Base-by-base conservation (phyloP, 2,888 invertebrate genomes). In the Azorinus chamasolen region DNA sequence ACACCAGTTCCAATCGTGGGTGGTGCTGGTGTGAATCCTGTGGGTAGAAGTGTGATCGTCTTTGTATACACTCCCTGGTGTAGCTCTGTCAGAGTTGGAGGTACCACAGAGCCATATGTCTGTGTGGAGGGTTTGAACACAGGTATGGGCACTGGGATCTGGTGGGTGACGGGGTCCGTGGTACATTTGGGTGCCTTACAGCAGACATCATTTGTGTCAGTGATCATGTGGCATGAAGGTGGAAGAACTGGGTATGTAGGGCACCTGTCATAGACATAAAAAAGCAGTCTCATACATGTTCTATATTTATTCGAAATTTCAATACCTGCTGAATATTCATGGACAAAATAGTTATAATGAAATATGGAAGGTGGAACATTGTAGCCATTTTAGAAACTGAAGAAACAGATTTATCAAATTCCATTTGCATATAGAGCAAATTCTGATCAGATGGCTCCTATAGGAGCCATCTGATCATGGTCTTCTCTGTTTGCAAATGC, bases 61-160 rank as follows among this genome's bases (percentile, higher is more conserved):
- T 71, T 57, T 14, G 85, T 79, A 71, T 79, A 79, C 24, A 69
- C 54, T 0, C 76, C 79, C 12, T 78, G 77, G 64, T 57, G 74
- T 22, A 41, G 66, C n/a, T 64, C 79, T 45, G 64, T 73, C 18
- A 48, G 59, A 46, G 64, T 77, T n/a, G 88, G 87, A 37, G 88
- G 83, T 57, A 81, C 64, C 20, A 88, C 88, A 20, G 80, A 69
- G 16, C 84, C 87, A 46, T 83, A 80, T 51, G 74, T 78, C 73
- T 85, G 83, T 24, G 83, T 73, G 24, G 83, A 79, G 1, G 86
- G 84, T 32, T 69, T 66, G 68, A 86, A 87, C 54, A 85, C 74
- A n/a, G 88, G 88, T 27, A 88, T 81, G 3, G 86, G 84, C 12
- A 86, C 75, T 1, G 81, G 84, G n/a, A 79, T 78, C 37, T 76